phyloP scores from a whole-genome alignment of 1,140 invertebrate species.

The Phthorimaea operculella region DNA sequence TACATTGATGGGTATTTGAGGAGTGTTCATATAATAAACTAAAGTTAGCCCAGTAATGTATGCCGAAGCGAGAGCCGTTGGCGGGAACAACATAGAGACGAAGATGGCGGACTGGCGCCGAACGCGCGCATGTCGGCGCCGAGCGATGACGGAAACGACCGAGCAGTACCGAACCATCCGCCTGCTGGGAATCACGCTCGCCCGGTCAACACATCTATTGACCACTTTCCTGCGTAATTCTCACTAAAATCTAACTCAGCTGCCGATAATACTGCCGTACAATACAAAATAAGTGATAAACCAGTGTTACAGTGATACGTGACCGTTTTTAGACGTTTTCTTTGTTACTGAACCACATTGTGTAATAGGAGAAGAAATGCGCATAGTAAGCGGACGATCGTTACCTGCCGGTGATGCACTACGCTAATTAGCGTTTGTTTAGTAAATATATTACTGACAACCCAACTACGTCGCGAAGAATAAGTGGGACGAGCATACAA shows the following conservation, averaged over 20 bases:
- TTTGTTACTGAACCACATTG: conserved; percentile 13
- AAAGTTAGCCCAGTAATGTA: no score
- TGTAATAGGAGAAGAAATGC: conserved; percentile 20
- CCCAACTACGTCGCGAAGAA: neutral
- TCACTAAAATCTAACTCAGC: conserved; percentile 24
- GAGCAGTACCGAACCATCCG: conserved; percentile 52
- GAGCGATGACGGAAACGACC: conserved; percentile 38
- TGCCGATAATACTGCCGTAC: conserved; percentile 21
- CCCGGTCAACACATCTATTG: conserved; percentile 46
- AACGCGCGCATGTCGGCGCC: conserved; percentile 12
- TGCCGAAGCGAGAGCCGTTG: no score
- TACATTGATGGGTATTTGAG: no score
- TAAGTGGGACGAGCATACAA: neutral
- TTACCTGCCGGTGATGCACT: conserved; percentile 25
- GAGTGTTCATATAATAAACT: no score
- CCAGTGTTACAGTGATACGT: conserved; percentile 26
- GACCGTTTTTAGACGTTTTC: neutral
- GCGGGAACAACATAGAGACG: no score
- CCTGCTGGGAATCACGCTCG: conserved; percentile 34
- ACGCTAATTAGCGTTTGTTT: conserved; percentile 29
- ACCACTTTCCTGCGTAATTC: conserved; percentile 48
- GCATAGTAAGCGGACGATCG: conserved; percentile 17
- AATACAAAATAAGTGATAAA: conserved; percentile 29
- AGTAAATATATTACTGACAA: neutral
- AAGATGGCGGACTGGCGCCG: neutral